Conservation (phyloP, 2,113 vertebrate species). For the Chaetodon auriga region DNA sequence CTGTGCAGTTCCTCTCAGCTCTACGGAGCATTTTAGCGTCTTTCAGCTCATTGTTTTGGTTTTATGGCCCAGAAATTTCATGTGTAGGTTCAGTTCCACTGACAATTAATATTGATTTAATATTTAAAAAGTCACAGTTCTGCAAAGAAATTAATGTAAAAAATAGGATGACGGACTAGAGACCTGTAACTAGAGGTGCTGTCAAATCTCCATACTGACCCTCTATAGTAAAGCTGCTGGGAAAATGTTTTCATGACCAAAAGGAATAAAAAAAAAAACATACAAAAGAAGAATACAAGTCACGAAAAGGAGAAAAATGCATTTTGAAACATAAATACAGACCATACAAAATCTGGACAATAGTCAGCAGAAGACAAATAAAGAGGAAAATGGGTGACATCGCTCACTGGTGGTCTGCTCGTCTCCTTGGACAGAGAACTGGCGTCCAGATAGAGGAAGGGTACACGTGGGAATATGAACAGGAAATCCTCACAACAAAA, state of each 20-base stretch:
- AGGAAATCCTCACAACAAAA: background rate
- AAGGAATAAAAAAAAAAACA: background rate
- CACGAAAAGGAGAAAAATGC: background rate
- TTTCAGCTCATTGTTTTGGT: background rate
- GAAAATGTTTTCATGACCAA: background rate
- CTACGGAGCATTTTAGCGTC: background rate
- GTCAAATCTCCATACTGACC: background rate
- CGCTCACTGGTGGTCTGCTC: background rate
- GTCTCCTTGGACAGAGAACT: too few species aligned
- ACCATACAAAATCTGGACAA: slow-evolving; percentile 11
- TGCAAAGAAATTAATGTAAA: background rate
- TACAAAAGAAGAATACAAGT: too few species aligned
- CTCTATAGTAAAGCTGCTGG: background rate
- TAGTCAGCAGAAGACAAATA: background rate
- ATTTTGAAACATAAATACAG: slow-evolving; percentile 30
- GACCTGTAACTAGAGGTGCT: background rate
- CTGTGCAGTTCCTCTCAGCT: background rate
- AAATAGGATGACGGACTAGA: background rate
- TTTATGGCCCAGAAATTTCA: too few species aligned
- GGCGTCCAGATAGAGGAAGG: too few species aligned
- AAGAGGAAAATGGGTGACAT: background rate
- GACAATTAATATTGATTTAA: background rate
- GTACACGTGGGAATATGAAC: background rate
- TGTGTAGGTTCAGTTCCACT: too few species aligned
- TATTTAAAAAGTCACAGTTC: background rate